These are phyloP conservation scores for Parthenolecanium corni DNA, from an alignment of 2,888 invertebrate species.

Conservation along the genomic window DNA sequence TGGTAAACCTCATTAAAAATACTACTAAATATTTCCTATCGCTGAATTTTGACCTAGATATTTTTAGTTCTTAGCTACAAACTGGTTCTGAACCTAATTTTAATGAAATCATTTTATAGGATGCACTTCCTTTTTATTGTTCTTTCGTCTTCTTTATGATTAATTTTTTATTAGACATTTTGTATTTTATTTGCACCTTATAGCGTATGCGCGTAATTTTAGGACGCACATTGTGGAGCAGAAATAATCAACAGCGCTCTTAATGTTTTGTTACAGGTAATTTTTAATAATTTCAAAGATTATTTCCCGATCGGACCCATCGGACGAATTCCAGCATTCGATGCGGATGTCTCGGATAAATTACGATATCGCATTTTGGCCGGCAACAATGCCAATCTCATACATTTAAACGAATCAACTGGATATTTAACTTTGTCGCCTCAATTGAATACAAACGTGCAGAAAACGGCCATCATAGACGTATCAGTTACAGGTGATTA, in stretches of 20 bases:
- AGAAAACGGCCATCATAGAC: conserved; percentile 84
- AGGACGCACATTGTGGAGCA: too few species aligned
- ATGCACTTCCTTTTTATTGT: too few species aligned
- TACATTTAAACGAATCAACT: conserved; percentile 67
- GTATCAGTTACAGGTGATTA: conserved; percentile 67
- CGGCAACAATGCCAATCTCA: conserved; percentile 84
- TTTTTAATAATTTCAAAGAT: conserved; percentile 90
- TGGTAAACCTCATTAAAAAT: too few species aligned
- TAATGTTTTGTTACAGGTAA: conserved; percentile 47
- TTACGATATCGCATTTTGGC: conserved; percentile 70
- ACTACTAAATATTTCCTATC: too few species aligned
- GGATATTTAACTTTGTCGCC: conserved; percentile 76
- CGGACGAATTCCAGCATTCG: conserved; percentile 82
- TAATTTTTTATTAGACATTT: not conserved
- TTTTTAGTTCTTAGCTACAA: too few species aligned
- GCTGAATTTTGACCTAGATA: too few species aligned
- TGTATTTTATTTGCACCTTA: too few species aligned
- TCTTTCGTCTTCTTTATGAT: too few species aligned
- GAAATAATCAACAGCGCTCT: not conserved
- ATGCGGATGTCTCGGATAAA: conserved; percentile 86
- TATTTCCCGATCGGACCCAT: conserved; percentile 87
- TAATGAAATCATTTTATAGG: too few species aligned
- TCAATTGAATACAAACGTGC: conserved; percentile 88
- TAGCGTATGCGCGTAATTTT: too few species aligned
- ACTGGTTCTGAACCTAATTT: too few species aligned